Evolutionary conservation across 2,113 vertebrate species (phyloP).

Genomic region (Delphinapterus leucas): DNA sequence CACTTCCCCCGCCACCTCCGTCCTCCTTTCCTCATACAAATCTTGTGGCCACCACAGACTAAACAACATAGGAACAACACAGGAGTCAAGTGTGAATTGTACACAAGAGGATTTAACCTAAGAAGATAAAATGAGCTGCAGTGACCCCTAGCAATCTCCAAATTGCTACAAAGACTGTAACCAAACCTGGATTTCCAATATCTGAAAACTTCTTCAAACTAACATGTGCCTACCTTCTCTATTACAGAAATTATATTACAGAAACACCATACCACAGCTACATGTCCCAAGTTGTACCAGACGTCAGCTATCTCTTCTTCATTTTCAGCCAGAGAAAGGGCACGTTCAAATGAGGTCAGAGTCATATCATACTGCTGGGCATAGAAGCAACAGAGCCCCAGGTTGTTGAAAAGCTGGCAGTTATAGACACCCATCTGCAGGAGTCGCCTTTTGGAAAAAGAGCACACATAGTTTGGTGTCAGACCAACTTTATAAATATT

Average conservation of each 20-base stretch:
- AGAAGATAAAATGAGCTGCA: background rate
- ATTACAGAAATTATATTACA: background rate
- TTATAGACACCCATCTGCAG: conserved; percentile 99
- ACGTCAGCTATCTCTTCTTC: conserved; percentile 95
- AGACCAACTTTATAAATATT: background rate
- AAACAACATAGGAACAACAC: background rate
- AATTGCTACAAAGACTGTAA: background rate
- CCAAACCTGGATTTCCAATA: background rate
- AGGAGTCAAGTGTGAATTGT: background rate
- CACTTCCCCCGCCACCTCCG: fast-evolving
- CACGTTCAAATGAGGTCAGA: conserved; percentile 94
- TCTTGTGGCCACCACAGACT: background rate
- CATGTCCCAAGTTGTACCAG: conserved; percentile 97
- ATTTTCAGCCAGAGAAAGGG: conserved; percentile 89
- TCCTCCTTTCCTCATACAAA: background rate
- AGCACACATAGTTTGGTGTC: background rate
- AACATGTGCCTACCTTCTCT: background rate
- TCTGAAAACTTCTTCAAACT: background rate
- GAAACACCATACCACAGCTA: conserved; percentile 91
- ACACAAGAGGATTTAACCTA: background rate
- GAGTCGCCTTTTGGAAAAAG: conserved; percentile 87
- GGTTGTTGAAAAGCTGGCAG: conserved; percentile 97
- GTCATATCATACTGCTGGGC: conserved; percentile 99
- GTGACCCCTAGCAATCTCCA: background rate
- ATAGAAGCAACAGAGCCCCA: conserved; percentile 98